Base-by-base conservation (phyloP, 2,888 invertebrate genomes). In the Drosophila austrosaltans region DNA sequence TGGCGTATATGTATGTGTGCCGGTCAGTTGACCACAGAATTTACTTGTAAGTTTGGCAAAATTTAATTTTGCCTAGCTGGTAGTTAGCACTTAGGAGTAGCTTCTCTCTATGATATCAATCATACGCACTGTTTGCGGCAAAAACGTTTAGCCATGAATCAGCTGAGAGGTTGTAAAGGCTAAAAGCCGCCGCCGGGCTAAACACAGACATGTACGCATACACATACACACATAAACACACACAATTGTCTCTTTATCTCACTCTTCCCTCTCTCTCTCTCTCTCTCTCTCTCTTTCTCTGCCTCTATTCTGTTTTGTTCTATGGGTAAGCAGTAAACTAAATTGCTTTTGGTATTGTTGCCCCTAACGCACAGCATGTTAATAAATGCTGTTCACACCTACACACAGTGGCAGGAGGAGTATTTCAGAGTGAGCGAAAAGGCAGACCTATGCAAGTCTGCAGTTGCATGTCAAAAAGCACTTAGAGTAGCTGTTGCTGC, bases 331-430 rank as follows among this genome's bases (percentile, higher is more conserved):
- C 74, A 78, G 85, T 75, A 85, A 87, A 85, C 85, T 87, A 84
- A 84, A 84, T 87, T 87, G 87, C 82, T 87, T 84, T 82, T 57
- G 48, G 48, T 77, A 74, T 76, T 61, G 65, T 71, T 42, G 56
- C 58, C 72, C 22, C 62, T 44, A 60, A 69, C 60, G 69, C 59
- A 70, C 74, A 72, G 73, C 82, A 87, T 84, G 85, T 82, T 87
- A 87, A 85, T 84, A 87, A 87, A 82, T 85, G 85, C 76, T 79
- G 79, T 85, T 84, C 87, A 72, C 84, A 87, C 84, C 82, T 82
- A 82, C 69, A 66, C 53, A 67, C 58, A 78, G 54, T 66, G 12
- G 57, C 72, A 48, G 63, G 66, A 54, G 78, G 42, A 63, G 39
- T 66, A 61, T 65, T 70, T 28, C 63, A 60, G 56, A 60, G 63